phyloP scores from a whole-genome alignment of 2,113 vertebrate species.

The Turnix velox region DNA sequence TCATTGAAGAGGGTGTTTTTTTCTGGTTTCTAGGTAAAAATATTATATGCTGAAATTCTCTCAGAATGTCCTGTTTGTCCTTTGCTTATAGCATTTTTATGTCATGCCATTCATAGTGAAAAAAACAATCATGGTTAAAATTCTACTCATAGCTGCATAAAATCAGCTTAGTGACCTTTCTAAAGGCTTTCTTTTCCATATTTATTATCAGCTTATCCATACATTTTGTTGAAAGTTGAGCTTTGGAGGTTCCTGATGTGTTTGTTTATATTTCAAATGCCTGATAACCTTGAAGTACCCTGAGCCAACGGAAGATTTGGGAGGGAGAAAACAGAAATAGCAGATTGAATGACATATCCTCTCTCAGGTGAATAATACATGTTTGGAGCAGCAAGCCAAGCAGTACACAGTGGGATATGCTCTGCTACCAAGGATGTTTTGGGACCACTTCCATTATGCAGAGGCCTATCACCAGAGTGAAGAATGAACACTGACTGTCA shows the following conservation, averaged over 20 bases:
- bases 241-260: not conserved
- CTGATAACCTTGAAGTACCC: not conserved
- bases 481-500: not conserved
- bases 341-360: not conserved
- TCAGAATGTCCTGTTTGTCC: not conserved
- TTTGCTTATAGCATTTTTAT: not conserved
- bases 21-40: not conserved
- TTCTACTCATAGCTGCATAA: conserved; percentile 12
- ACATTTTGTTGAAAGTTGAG: not conserved
- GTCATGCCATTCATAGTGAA: not conserved
- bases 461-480: not conserved
- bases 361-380: not conserved
- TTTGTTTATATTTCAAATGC: too few species aligned
- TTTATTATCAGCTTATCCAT: not conserved
- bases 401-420: not conserved
- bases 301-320: not conserved
- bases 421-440: not conserved
- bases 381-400: not conserved
- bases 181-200: not conserved
- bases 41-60: not conserved
- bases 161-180: not conserved
- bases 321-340: not conserved
- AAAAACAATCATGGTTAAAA: conserved; percentile 31
- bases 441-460: not conserved
- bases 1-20: not conserved